Evolutionary conservation across 2,113 vertebrate species (phyloP).

Genomic region (Hiodon tergisus): DNA sequence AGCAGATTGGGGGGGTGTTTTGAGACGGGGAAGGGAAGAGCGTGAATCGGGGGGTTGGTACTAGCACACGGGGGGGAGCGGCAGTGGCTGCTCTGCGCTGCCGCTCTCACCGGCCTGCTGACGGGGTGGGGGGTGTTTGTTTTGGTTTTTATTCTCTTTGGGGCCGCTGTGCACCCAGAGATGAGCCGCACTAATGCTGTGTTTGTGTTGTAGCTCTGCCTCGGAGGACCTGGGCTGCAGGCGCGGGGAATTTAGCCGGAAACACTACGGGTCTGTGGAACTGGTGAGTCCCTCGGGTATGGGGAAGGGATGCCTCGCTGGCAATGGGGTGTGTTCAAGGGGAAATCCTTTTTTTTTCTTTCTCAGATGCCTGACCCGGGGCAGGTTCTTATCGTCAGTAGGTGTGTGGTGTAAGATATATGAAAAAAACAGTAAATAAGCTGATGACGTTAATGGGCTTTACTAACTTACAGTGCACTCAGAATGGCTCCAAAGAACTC

Average conservation of each 20-base stretch:
- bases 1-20: background rate
- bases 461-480: background rate
- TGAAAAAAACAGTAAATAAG: no score
- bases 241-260: constrained; percentile 97
- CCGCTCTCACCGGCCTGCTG: background rate
- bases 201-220: constrained; percentile 90
- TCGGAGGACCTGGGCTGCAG: constrained; percentile 97
- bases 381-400: no score
- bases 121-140: background rate
- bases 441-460: background rate
- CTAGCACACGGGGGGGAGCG: constrained; percentile 4
- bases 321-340: background rate
- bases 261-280: constrained; percentile 97
- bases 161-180: background rate
- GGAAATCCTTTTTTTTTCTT: no score
- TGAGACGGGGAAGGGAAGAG: constrained; percentile 28
- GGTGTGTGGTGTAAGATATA: no score
- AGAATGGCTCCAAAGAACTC: background rate
- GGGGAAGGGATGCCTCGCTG: background rate
- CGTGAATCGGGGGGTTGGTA: background rate
- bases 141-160: background rate
- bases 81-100: background rate
- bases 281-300: constrained; percentile 74
- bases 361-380: background rate
- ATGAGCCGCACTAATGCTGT: constrained; percentile 62